phyloP scores from a whole-genome alignment of 2,797 vertebrate genomes.

The Gymnocypris eckloni region DNA sequence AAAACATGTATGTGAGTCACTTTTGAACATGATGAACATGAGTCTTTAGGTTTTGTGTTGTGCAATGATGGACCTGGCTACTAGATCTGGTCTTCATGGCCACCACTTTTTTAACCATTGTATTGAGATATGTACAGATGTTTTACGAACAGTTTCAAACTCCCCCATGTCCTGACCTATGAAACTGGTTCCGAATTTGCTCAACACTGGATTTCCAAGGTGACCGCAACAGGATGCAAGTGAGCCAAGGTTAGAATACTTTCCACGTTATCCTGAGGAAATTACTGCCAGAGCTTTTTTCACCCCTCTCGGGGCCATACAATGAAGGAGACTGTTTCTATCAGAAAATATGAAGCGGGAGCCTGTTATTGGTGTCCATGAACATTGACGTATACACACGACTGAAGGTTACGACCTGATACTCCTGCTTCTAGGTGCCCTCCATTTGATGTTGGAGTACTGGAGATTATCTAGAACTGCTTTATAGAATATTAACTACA shows the following conservation, averaged over 20 bases:
- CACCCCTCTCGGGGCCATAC: neutral
- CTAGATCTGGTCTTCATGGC: neutral
- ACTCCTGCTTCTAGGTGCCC: neutral
- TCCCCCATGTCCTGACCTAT: conserved; percentile 1
- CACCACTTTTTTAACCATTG: neutral
- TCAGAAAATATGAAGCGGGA: neutral
- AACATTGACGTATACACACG: neutral
- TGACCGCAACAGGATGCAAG: neutral
- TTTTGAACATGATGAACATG: neutral
- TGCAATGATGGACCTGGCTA: neutral
- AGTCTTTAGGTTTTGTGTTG: neutral
- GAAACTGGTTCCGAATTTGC: neutral
- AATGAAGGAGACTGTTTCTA: neutral
- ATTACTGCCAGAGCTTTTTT: neutral
- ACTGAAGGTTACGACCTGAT: neutral
- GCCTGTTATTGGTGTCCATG: neutral
- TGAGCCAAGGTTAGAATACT: conserved; percentile 11
- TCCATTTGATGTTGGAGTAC: neutral
- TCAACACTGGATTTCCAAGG: conserved; percentile 10
- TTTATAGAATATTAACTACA: neutral
- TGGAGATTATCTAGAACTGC: neutral
- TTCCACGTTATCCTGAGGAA: conserved; percentile 17
- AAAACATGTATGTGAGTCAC: too few species aligned
- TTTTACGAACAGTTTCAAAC: neutral
- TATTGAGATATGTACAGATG: neutral